Evolutionary conservation across 2,113 vertebrate species (phyloP), one percentile per base, ranked within the genome.

Genomic region (Nibea albiflora): DNA sequence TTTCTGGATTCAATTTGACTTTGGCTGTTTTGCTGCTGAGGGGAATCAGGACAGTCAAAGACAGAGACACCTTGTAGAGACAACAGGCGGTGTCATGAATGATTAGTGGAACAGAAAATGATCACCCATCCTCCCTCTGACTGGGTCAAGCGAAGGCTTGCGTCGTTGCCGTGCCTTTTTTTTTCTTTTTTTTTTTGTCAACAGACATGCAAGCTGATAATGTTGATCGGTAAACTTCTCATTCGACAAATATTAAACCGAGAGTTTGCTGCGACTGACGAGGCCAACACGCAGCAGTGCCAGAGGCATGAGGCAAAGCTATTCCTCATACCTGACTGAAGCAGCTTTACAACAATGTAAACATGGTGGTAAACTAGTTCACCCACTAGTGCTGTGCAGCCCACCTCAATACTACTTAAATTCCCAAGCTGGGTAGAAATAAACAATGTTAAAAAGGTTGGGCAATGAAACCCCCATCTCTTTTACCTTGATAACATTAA

Each of bases 1-100:
- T 93, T 94, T 93, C 89, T 92, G 92, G 90, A 93, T 92, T 91
- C 86, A 93, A 93, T 95, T 94, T 92, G 90, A 92, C 91, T 91
- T 93, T 91, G 85, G 85, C 54, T 90, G 89, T 90, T 93, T 86
- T 84, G 86, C 85, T 72, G 83, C 85, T 88, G 77, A 89, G 78
- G 85, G 90, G 88, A 90, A 76, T 84, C 86, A 81, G 89, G 85
- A 82, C 81, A 80, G 84, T 89, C 90, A 92, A 90, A 93, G 93
- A 88, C 94, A 91, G 89, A 93, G 90, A 91, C 92, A 94, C 92
- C 90, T 92, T 92, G 89, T 87, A 76, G 85, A 93, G 87, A 91
- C 91, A 90, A 90, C 81, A 58, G 88, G 85, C 24, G 73, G 83
- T 84, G 89, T 91, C 89, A 87, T 85, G 85, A 93, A 89, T 87